Evolutionary conservation across 2,113 vertebrate species (phyloP).

Genomic region (Acrocephalus kingi): DNA sequence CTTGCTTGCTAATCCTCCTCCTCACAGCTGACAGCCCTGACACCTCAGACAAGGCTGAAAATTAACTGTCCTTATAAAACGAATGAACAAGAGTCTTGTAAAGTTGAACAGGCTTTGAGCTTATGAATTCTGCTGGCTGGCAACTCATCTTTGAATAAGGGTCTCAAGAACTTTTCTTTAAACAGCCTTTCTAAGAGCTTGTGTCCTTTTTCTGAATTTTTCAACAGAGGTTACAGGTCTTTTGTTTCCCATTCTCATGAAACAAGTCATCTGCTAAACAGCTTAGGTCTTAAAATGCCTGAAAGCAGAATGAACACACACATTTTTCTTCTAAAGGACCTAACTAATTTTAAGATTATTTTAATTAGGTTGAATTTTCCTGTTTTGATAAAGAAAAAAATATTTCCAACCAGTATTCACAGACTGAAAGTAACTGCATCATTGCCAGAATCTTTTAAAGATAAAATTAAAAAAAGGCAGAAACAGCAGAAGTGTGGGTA

Average conservation of each 20-base stretch:
- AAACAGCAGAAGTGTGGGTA: neutral
- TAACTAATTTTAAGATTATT: neutral
- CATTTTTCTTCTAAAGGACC: neutral
- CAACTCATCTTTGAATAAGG: neutral
- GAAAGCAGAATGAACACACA: neutral
- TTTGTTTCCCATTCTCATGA: neutral
- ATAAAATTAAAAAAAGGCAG: neutral
- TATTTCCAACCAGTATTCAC: neutral
- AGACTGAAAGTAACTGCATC: neutral
- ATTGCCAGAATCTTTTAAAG: neutral
- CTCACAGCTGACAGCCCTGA: conserved; percentile 50
- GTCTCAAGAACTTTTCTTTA: neutral
- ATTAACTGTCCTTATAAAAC: conserved; percentile 16
- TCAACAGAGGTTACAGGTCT: neutral
- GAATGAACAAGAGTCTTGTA: neutral
- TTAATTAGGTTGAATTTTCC: neutral
- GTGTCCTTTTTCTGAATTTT: neutral
- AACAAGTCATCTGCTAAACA: conserved; percentile 46
- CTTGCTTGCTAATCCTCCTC: conserved; percentile 21
- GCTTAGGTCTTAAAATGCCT: conserved; percentile 17
- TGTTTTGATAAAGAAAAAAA: neutral
- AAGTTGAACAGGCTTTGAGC: neutral
- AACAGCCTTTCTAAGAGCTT: conserved; percentile 10
- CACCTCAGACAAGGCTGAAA: conserved; percentile 38
- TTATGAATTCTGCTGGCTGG: neutral